Evolutionary conservation across 30 jellyfish, hydroid and myxozoan species (phyloP), one percentile per base, ranked within the genome.

Genomic region (Chironex yamaguchii): DNA sequence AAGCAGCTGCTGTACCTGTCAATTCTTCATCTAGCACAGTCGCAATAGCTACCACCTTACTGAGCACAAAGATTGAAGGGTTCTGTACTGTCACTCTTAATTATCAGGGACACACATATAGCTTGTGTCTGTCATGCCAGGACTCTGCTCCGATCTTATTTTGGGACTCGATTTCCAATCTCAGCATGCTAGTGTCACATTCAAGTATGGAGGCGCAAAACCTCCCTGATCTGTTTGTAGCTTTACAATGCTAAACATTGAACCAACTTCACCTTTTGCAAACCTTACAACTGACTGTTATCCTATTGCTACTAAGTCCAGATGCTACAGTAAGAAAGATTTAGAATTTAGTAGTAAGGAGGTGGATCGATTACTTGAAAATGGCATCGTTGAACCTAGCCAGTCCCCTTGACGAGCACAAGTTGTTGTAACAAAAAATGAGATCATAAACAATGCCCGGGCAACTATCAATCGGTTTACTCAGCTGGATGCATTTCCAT

Each of bases 321-420:
- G 94, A 17, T 33, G 54, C 4, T 89, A 77, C 81, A 68, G 50
- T 36, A 35, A 26, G 28, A 63, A 36, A 6, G 97, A 91, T 54
- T 29, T 32, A 74, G 65, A 33, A 6, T 84, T 85, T 49, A 91
- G 85, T 28, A 71, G 33, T 22, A 25, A 67, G 1, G 96, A 74
- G 31, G 64, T 65, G 13, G 22, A 84, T 6, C 52, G 89, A n/a
- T 76, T 84, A 36, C 96, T 70, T 9, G 49, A 63, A 52, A 90
- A 91, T n/a, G 97, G 94, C 9, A 78, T 74, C 32, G 85, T 86
- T 2, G 95, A 91, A 67, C 97, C 79, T 20, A 81, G 96, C 29
- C 63, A 62, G 2, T 90, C 97, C 4, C 97, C 97, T 0, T 67
- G 97, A 96, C 64, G 97, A 32, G 95, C 97, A 12, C 97, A 90